Percentiles rank a stretch among this genome's conserved stretches.
Evolutionary conservation across 2,113 vertebrate genomes (phyloP).

Genomic region (Tyrannus savana): DNA sequence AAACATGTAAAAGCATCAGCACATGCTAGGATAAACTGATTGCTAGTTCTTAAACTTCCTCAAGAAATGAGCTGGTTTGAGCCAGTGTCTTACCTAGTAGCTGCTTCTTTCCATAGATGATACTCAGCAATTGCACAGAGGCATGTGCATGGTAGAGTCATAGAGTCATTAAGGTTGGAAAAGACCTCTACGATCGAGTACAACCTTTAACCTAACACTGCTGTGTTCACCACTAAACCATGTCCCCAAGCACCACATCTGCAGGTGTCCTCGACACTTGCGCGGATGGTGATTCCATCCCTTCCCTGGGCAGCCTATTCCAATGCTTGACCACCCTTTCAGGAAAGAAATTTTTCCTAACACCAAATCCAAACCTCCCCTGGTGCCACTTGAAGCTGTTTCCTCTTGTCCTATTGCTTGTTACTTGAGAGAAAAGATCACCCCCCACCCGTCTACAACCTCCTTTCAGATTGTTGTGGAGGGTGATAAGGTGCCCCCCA

Average conservation of each 20-base stretch:
- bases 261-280: neutral
- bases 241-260: neutral
- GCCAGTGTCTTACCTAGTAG: neutral
- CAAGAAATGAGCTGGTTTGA: neutral
- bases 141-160: neutral
- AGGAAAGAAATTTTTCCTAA: neutral
- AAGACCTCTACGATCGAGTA: neutral
- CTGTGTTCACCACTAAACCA: neutral
- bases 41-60: neutral
- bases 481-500: neutral
- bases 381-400: neutral
- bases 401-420: neutral
- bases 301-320: neutral
- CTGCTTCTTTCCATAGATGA: neutral
- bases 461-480: neutral
- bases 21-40: neutral
- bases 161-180: neutral
- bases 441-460: neutral
- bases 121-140: neutral
- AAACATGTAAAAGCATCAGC: neutral
- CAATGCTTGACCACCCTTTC: neutral
- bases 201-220: neutral
- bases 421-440: neutral
- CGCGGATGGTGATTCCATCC: neutral
- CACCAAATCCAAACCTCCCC: neutral